Percentiles rank a stretch among this genome's conserved stretches.
These are phyloP conservation scores for Chaetodon auriga DNA, from an alignment of 2,113 vertebrate genomes.

Conservation along the genomic window DNA sequence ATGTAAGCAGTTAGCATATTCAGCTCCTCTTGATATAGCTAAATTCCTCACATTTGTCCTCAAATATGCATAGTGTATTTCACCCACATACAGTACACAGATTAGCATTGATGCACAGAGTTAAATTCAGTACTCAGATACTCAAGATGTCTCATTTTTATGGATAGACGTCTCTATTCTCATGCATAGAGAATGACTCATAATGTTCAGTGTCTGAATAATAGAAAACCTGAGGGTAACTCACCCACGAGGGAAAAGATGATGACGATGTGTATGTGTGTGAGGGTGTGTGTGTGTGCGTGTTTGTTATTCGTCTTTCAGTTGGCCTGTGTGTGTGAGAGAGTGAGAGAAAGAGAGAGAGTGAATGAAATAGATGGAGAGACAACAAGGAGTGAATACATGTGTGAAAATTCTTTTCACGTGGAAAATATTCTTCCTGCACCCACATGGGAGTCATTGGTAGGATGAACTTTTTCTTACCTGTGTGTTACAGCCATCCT, in stretches of 20 bases:
- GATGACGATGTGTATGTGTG: conserved; percentile 15
- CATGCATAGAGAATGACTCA: conserved; percentile 49
- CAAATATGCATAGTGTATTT: conserved; percentile 12
- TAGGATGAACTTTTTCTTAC: conserved; percentile 55
- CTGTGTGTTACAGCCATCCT: conserved; percentile 25
- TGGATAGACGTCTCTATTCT: conserved; percentile 32
- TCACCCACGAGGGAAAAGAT: conserved; percentile 4
- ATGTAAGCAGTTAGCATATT: conserved; percentile 2
- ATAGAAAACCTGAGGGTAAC: conserved; percentile 47
- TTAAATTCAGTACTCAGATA: conserved; percentile 24
- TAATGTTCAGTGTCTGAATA: conserved; percentile 51
- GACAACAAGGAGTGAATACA: neutral
- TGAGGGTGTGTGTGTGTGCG: neutral
- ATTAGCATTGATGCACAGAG: conserved; percentile 16
- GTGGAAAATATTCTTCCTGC: conserved; percentile 18
- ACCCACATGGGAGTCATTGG: conserved; percentile 8
- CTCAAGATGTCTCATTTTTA: conserved; percentile 37
- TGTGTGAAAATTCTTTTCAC: conserved; percentile 23
- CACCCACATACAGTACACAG: conserved; percentile 2
- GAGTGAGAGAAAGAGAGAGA: neutral
- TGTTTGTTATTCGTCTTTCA: conserved; percentile 20
- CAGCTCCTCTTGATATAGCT: neutral
- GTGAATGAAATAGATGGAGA: conserved; percentile 25
- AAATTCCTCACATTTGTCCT: conserved; percentile 20
- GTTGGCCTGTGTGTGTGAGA: neutral